Conservation (phyloP, 2,113 vertebrate species). For the Atractosteus spatula region DNA sequence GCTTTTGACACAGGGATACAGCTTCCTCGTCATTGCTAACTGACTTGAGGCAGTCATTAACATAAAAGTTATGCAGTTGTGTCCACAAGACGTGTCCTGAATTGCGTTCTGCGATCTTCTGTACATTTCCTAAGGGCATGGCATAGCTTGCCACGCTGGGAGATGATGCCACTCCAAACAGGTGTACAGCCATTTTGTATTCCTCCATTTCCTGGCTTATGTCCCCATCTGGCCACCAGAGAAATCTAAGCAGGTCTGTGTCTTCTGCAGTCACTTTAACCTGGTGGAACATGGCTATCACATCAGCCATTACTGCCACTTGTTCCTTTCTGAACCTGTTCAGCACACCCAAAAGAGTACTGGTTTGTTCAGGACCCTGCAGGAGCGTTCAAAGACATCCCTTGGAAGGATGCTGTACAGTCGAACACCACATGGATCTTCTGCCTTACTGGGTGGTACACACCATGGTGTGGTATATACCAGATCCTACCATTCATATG, state of each 20-base stretch:
- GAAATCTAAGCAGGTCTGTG: slow-evolving; percentile 6
- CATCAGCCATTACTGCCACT: slow-evolving; percentile 14
- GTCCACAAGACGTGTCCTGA: neutral
- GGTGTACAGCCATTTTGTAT: slow-evolving; percentile 21
- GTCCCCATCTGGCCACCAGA: slow-evolving; percentile 23
- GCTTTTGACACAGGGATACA: neutral
- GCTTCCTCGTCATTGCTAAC: neutral
- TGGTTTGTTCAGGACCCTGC: slow-evolving; percentile 10
- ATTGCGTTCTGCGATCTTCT: neutral
- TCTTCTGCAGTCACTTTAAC: neutral
- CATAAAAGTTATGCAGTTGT: neutral
- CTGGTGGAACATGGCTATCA: slow-evolving; percentile 19
- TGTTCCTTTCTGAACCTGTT: neutral
- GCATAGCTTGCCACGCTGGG: slow-evolving; percentile 14
- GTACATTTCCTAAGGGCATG: neutral
- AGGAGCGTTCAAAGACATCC: slow-evolving; percentile 12
- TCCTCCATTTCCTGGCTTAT: neutral
- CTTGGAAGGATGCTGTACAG: slow-evolving; percentile 10
- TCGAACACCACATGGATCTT: slow-evolving; percentile 18
- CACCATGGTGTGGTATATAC: slow-evolving; percentile 22
- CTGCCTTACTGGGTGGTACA: slow-evolving; percentile 5
- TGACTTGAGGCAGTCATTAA: too few species aligned
- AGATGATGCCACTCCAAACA: slow-evolving; percentile 21
- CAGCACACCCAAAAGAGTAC: neutral
- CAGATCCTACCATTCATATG: slow-evolving; percentile 1